Evolutionary conservation across 2,113 vertebrate genomes (phyloP).

Genomic region (Sander lucioperca): DNA sequence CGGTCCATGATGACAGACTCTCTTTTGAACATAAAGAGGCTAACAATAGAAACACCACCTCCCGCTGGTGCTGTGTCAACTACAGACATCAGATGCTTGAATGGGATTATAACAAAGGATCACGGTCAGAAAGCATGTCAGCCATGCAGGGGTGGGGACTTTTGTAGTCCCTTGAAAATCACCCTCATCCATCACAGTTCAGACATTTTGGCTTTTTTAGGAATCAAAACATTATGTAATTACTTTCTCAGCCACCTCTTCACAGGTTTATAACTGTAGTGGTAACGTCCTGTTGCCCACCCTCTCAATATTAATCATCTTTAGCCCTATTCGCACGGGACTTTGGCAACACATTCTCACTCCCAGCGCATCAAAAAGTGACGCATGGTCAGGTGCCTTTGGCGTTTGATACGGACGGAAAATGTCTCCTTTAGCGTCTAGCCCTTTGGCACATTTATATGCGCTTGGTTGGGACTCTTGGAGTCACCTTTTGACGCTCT

Average conservation of each 20-base stretch:
- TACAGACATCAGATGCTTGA: not conserved
- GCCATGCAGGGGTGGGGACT: not conserved
- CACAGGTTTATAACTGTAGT: not conserved
- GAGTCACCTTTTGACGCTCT: no score
- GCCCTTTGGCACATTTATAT: no score
- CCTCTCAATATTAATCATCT: not conserved
- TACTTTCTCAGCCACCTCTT: not conserved
- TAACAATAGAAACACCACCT: conserved; percentile 19
- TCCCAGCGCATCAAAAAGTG: no score
- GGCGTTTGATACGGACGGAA: no score
- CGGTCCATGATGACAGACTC: not conserved
- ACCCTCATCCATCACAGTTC: not conserved
- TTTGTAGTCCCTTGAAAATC: not conserved
- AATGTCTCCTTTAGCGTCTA: no score
- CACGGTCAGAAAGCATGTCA: not conserved
- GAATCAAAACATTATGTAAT: not conserved
- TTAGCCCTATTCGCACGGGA: no score
- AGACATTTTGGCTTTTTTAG: not conserved
- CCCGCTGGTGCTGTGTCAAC: conserved; percentile 19
- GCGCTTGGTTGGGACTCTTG: no score
- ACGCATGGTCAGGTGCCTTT: no score
- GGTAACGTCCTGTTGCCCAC: not conserved
- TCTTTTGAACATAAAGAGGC: conserved; percentile 23
- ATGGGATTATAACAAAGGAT: conserved; percentile 3
- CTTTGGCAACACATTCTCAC: no score